Evolutionary conservation across 2,113 vertebrate genomes (phyloP).

Genomic region (Coptodon rendalli): DNA sequence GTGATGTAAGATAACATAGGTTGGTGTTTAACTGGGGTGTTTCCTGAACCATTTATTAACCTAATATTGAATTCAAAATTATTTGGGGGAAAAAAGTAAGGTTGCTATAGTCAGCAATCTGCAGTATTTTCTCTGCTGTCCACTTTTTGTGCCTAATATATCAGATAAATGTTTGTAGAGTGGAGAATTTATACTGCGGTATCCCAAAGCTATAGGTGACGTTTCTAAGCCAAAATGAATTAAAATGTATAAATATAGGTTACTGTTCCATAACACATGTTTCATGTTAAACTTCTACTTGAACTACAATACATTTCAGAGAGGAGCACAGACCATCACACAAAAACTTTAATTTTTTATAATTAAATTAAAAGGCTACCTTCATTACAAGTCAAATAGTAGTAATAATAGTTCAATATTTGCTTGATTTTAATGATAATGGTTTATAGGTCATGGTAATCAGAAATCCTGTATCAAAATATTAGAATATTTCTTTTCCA

Average conservation of each 20-base stretch:
- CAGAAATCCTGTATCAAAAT: not conserved
- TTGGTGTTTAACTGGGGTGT: not conserved
- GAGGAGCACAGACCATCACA: not conserved
- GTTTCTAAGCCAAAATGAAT: not conserved
- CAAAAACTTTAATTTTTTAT: not conserved
- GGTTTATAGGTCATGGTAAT: not conserved
- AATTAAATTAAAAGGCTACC: not conserved
- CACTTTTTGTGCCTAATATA: not conserved
- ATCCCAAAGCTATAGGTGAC: not conserved
- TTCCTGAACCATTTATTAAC: not conserved
- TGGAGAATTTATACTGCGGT: not conserved
- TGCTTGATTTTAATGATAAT: not conserved
- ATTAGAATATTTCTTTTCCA: not conserved
- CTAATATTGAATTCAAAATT: not conserved
- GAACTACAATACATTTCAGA: not conserved
- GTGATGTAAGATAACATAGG: not conserved
- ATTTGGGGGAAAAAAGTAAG: not conserved
- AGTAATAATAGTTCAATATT: not conserved
- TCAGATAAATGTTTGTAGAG: rapidly evolving
- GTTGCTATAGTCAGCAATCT: not conserved
- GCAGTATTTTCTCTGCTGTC: not conserved
- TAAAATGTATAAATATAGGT: not conserved
- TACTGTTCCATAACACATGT: not conserved
- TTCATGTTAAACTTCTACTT: not conserved
- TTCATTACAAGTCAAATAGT: not conserved